Evolutionary conservation across 2,113 vertebrate genomes (phyloP).

Genomic region (Thymallus thymallus): DNA sequence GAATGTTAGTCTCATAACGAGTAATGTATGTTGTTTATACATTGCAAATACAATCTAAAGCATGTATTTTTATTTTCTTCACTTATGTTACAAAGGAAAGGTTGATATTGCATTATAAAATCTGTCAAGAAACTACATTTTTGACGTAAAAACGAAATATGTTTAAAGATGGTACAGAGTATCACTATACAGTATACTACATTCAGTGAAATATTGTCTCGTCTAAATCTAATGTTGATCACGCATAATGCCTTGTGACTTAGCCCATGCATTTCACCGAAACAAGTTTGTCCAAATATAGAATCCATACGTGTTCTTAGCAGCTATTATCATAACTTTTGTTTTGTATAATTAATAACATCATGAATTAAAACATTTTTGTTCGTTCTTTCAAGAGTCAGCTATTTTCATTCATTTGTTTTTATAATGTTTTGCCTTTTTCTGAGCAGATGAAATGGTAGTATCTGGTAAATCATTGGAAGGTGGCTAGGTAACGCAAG

Average conservation of each 20-base stretch:
- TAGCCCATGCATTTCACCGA: slow-evolving; percentile 55
- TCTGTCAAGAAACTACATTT: neutral
- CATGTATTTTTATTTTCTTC: slow-evolving; percentile 46
- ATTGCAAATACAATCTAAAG: slow-evolving; percentile 73
- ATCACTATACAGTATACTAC: slow-evolving; percentile 9
- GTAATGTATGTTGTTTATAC: slow-evolving; percentile 72
- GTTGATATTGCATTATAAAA: slow-evolving; percentile 17
- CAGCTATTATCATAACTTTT: slow-evolving; percentile 32
- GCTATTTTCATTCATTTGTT: no score
- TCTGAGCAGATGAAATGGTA: no score
- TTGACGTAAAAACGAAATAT: neutral
- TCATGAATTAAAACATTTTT: slow-evolving; percentile 49
- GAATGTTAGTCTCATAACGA: slow-evolving; percentile 65
- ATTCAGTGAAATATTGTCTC: slow-evolving; percentile 44
- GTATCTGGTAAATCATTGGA: slow-evolving; percentile 1
- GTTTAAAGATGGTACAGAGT: neutral
- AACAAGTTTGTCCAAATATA: slow-evolving; percentile 59
- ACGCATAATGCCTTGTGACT: slow-evolving; percentile 62
- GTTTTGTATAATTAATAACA: slow-evolving; percentile 55
- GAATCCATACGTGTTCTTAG: slow-evolving; percentile 49
- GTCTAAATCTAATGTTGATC: slow-evolving; percentile 66
- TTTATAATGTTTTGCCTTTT: neutral
- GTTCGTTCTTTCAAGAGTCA: no score
- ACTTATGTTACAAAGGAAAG: slow-evolving; percentile 30
- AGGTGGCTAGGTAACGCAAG: slow-evolving; percentile 13